Evolutionary conservation across 2,888 invertebrate species (phyloP), one percentile per base, ranked within the genome.

Genomic region (Meiosimyza platycephala): DNA sequence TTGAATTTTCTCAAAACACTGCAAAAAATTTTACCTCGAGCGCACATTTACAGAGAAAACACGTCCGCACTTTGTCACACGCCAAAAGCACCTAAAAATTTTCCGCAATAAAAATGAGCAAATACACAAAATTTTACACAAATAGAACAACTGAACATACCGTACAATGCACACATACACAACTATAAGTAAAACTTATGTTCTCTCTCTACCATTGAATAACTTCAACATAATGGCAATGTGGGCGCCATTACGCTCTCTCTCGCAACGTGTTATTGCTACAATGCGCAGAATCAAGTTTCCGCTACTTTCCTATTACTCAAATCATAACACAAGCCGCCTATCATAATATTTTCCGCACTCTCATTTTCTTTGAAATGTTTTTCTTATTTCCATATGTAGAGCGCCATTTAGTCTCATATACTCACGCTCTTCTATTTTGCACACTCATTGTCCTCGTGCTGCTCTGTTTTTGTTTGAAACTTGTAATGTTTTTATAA

Each of bases 51-150:
- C 62, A 47, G 75, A 62, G 73, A 77, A 78, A 79, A 78, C 80
- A 82, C 83, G 83, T 83, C 83, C 83, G 82, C 80, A 80, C 82
- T 79, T 78, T 78, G 76, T 80, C 76, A 78, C 78, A 77, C 77
- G 79, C 79, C 80, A 82, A 80, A 78, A 84, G 83, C 80, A 80
- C 81, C 83, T 83, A 77, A 83, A 84, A 59, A 59, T 57, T 57
- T 50, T 50, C 15, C 68, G 18, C 64, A 51, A 15, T 40, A 13
- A 16, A 57, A 16, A 13, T 55, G 55, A 16, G 55, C 55, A 57
- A 67, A 55, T 67, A 64, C 55, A 40, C 55, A 55, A 55, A 67
- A 67, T 54, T 67, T 7, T 51, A 62, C 9, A 40, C 9, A 40
- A 40, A 40, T 40, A 9, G 1, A 9, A 9, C 40, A 40, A 40